Conservation (phyloP, 2,888 invertebrate genomes). For the Meloe dianella region DNA sequence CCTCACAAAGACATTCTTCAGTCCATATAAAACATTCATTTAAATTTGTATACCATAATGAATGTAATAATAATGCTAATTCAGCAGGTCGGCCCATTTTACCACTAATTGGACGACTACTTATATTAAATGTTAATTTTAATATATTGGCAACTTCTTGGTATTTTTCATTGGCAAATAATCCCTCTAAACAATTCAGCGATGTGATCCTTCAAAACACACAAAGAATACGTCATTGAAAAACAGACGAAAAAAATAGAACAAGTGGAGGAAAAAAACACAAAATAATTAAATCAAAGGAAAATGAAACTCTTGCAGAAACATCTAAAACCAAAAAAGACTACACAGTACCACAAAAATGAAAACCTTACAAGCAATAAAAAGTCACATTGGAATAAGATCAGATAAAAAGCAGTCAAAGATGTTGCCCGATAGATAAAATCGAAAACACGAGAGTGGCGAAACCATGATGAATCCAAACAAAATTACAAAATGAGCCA, state of each 20-base stretch:
- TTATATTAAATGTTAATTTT: conserved; percentile 68
- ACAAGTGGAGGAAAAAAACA: too few species aligned
- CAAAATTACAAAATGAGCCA: too few species aligned
- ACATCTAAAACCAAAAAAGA: too few species aligned
- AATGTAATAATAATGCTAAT: conserved; percentile 57
- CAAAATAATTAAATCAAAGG: conserved; percentile 13
- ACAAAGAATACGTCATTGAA: too few species aligned
- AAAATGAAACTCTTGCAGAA: too few species aligned
- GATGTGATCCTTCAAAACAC: conserved; percentile 57
- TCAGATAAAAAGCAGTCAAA: too few species aligned
- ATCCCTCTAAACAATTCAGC: conserved; percentile 69
- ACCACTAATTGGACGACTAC: conserved; percentile 59
- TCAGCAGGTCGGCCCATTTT: conserved; percentile 65
- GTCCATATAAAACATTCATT: conserved; percentile 77
- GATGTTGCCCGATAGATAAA: too few species aligned
- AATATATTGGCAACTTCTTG: conserved; percentile 71
- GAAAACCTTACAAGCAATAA: too few species aligned
- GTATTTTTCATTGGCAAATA: conserved; percentile 71
- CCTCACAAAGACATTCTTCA: conserved; percentile 77
- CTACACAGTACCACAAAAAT: too few species aligned
- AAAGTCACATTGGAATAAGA: too few species aligned
- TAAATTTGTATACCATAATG: conserved; percentile 60
- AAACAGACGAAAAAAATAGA: conserved; percentile 13
- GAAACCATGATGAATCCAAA: too few species aligned
- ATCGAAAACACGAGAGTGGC: too few species aligned